Base-by-base conservation (phyloP, 2,113 vertebrate genomes). In the Podarcis cretensis region DNA sequence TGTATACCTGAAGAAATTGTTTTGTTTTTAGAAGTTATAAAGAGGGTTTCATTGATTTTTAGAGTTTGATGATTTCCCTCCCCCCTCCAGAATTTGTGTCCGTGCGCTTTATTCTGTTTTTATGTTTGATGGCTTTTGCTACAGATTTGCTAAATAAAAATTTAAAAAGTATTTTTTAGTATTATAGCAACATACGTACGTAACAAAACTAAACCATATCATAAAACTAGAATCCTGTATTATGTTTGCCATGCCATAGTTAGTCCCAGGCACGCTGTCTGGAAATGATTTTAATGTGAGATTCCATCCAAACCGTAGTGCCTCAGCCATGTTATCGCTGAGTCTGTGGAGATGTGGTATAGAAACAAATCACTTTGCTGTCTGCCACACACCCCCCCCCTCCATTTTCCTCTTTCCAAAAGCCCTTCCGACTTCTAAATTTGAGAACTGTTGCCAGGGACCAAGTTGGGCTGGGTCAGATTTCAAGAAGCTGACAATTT, bases 261-360 rank as follows among this genome's bases (percentile, higher is more conserved):
- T 92, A 85, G 91, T 86, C 92, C 86, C 90, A 88, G 65, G 89
- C 87, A 90, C 2, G 0, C 71, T 91, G 85, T 87, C 91, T 82
- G 30, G 71, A 74, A 73, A 63, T 78, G 40, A 85, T 79, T 91
- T 84, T 69, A 92, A 89, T 94, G 65, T 85, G 9, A 80, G 85
- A 85, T 92, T 92, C 88, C 88, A 27, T 84, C 83, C 90, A 92
- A 92, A 95, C 94, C 88, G 92, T 91, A 85, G 94, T 74, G 10
- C 78, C 87, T 88, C 87, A 88, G 91, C 78, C 1, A 32, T 74
- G 84, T 78, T 81, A 69, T 63, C 68, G 73, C 82, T 91, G 85
- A 92, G 84, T 81, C 82, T 74, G 84, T 87, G n/a, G 12, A 71
- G 30, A 12, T 3, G 48, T 76, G 40, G 30, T 21, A 83, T 83